Conservation (phyloP, 1,140 invertebrate species). For the Triops longicaudatus region DNA sequence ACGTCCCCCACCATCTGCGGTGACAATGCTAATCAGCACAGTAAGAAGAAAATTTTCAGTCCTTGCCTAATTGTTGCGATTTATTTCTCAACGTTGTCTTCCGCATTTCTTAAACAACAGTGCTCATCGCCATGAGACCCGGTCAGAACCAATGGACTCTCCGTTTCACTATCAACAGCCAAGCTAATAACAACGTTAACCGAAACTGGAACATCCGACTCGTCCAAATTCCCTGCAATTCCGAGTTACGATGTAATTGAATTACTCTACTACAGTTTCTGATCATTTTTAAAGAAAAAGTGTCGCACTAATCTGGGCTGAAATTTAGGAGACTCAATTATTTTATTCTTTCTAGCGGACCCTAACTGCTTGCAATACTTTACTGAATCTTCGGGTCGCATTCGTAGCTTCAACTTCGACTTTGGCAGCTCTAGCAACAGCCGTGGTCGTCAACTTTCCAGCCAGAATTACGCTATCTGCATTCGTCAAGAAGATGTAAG, state of each 20-base stretch:
- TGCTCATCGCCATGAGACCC: background rate
- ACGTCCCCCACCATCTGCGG: conserved; percentile 64
- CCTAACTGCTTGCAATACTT: conserved; percentile 64
- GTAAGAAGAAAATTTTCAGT: conserved; percentile 37
- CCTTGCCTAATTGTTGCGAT: background rate
- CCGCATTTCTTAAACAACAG: background rate
- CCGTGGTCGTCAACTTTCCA: conserved; percentile 51
- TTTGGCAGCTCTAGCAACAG: conserved; percentile 41
- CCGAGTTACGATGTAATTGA: conserved; percentile 53
- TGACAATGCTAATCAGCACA: conserved; percentile 66
- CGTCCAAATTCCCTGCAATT: conserved; percentile 64
- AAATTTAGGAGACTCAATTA: background rate
- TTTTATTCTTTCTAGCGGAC: background rate
- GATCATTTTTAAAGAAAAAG: background rate
- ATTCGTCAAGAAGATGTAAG: conserved; percentile 46
- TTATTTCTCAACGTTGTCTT: background rate
- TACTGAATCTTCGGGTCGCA: conserved; percentile 50
- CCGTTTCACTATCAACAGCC: conserved; percentile 38
- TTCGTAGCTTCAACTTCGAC: conserved; percentile 68
- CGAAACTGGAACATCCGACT: conserved; percentile 70
- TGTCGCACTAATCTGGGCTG: background rate
- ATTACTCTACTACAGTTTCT: background rate
- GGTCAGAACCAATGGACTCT: background rate
- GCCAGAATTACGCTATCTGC: conserved; percentile 66
- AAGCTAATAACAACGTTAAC: conserved; percentile 53